These are phyloP conservation scores for Neodiprion lecontei DNA, from an alignment of 1,140 invertebrate species.

Conservation along the genomic window DNA sequence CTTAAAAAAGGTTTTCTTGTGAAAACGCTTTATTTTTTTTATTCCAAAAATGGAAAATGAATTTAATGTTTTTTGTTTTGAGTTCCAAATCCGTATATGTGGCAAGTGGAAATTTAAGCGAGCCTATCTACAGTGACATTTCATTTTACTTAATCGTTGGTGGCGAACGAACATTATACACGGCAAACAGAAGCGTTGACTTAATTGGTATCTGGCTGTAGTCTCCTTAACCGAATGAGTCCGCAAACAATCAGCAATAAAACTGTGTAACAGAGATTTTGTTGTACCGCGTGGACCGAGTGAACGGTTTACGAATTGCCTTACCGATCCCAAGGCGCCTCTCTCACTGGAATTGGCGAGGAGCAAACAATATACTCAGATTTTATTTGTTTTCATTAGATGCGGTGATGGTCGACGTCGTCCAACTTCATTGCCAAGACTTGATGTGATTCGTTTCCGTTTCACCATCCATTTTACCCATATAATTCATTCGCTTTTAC, in stretches of 20 bases:
- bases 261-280: neutral
- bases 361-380: constrained; percentile 4
- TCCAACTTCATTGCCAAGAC: neutral
- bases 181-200: neutral
- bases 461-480: too few species aligned
- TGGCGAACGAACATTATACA: too few species aligned
- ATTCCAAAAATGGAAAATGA: too few species aligned
- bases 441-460: too few species aligned
- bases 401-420: neutral
- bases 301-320: neutral
- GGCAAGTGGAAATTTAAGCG: too few species aligned
- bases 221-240: neutral
- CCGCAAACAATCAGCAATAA: constrained; percentile 7
- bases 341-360: neutral
- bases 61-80: too few species aligned
- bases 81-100: too few species aligned
- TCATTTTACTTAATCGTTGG: too few species aligned
- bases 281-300: neutral
- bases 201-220: neutral
- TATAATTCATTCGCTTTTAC: too few species aligned
- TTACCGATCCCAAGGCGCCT: constrained; percentile 3
- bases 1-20: too few species aligned
- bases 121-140: too few species aligned
- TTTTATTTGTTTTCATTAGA: constrained; percentile 8
- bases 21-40: too few species aligned